Percentiles rank a stretch among this genome's conserved stretches.
Evolutionary conservation across 1,140 invertebrate species (phyloP).

Genomic region (Lordiphosa clarofinis): DNA sequence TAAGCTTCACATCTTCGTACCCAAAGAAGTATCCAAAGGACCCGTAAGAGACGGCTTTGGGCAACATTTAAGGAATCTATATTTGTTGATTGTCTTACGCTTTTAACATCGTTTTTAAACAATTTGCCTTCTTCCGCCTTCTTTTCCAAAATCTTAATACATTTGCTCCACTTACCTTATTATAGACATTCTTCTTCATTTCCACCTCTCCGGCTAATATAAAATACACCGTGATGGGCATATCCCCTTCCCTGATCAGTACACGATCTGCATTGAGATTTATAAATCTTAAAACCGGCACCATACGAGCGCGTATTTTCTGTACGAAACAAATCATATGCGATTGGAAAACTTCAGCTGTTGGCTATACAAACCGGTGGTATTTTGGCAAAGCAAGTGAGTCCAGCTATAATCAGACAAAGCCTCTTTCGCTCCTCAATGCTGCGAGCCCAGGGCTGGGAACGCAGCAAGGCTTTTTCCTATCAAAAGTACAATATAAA

Average conservation of each 20-base stretch:
- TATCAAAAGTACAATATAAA: background rate
- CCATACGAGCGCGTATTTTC: conserved; percentile 52
- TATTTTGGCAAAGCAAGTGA: conserved; percentile 40
- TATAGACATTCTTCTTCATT: conserved; percentile 32
- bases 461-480: conserved; percentile 50
- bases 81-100: no score
- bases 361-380: conserved; percentile 34
- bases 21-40: no score
- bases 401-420: conserved; percentile 35
- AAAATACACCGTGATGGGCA: conserved; percentile 42
- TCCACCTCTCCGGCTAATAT: conserved; percentile 54
- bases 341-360: no score
- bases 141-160: no score
- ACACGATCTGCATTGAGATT: conserved; percentile 25
- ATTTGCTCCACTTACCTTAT: conserved; percentile 26
- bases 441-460: conserved; percentile 15
- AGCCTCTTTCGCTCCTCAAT: conserved; percentile 46
- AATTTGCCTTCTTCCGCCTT: no score
- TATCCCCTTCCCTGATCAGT: conserved; percentile 32
- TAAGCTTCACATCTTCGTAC: no score
- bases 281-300: conserved; percentile 38
- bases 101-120: no score
- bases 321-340: background rate
- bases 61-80: no score
- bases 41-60: no score